These are phyloP conservation scores for Calyptommatus sinebrachiatus DNA, from an alignment of 2,113 vertebrate genomes.

Conservation along the genomic window DNA sequence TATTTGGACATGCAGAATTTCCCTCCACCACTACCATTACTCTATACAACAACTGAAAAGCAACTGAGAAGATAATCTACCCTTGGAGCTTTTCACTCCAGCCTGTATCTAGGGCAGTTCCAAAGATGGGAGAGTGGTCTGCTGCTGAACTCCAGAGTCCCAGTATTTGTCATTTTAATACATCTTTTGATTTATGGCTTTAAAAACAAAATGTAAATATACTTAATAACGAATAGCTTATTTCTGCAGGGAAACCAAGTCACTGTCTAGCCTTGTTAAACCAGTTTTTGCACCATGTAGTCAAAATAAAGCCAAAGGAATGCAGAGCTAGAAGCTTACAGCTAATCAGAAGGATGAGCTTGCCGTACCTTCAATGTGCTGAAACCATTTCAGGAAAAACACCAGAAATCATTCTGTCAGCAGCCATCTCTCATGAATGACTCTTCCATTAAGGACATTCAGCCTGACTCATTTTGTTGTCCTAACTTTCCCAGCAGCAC, in stretches of 20 bases:
- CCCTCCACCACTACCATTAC: no score
- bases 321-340: background rate
- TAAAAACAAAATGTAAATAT: background rate
- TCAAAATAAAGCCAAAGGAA: constrained; percentile 2
- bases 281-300: background rate
- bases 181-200: background rate
- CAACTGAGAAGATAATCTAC: no score
- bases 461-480: accelerated
- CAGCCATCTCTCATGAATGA: background rate
- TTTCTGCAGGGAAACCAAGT: background rate
- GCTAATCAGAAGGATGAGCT: background rate
- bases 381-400: background rate
- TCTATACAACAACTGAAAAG: no score
- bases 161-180: no score
- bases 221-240: background rate
- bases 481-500: background rate
- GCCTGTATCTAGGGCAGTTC: no score
- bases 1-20: no score
- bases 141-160: no score
- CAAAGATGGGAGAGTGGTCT: no score
- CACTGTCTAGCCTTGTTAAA: background rate
- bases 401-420: background rate
- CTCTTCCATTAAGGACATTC: background rate
- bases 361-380: background rate
- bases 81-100: no score